phyloP scores from a whole-genome alignment of 2,888 invertebrate species.

The Mellilla xanthometata region DNA sequence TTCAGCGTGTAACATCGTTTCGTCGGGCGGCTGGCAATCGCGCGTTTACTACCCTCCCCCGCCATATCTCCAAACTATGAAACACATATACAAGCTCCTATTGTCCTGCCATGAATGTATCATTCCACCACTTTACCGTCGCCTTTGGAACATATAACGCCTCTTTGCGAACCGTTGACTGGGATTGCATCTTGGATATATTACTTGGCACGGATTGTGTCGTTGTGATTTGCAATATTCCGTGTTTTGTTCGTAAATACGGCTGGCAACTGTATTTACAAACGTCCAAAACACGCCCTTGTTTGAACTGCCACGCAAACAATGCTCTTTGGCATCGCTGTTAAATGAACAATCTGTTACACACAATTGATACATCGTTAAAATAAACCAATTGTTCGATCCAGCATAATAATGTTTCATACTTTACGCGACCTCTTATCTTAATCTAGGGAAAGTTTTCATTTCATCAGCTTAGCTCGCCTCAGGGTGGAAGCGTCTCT shows the following conservation, averaged over 20 bases:
- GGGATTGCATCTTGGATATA: slow-evolving; percentile 43
- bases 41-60: slow-evolving; percentile 51
- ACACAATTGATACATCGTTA: too few relatives aligned
- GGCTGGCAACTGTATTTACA: slow-evolving; percentile 11
- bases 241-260: slow-evolving; percentile 26
- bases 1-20: slow-evolving; percentile 26
- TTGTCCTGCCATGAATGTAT: slow-evolving; percentile 50
- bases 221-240: slow-evolving; percentile 29
- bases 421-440: background rate
- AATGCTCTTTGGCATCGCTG: slow-evolving; percentile 5
- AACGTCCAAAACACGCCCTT: background rate
- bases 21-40: slow-evolving; percentile 44
- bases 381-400: too few relatives aligned
- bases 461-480: background rate
- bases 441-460: background rate
- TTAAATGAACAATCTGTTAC: background rate
- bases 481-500: background rate
- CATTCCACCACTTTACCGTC: slow-evolving; percentile 58
- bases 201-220: slow-evolving; percentile 39
- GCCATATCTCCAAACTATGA: slow-evolving; percentile 49
- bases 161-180: slow-evolving; percentile 43
- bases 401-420: background rate
- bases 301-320: slow-evolving; percentile 4
- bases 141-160: slow-evolving; percentile 46
- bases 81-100: slow-evolving; percentile 45